Conservation (phyloP, 2,113 vertebrate genomes). For the Thymallus thymallus region DNA sequence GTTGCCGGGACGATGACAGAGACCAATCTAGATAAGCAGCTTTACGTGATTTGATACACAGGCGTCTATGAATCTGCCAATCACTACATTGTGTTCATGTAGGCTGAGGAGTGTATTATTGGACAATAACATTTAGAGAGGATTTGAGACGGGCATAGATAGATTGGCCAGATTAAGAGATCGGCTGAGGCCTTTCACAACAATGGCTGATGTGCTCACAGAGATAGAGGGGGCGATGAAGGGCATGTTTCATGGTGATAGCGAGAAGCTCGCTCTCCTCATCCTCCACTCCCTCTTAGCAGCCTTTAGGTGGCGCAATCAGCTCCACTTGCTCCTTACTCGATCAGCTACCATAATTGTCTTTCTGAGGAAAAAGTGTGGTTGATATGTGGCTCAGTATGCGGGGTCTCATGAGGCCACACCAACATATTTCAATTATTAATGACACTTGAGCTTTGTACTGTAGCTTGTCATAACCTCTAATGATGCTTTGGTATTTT, state of each 20-base stretch:
- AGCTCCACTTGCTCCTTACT: background rate
- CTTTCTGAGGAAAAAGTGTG: too few relatives aligned
- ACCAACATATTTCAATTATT: too few relatives aligned
- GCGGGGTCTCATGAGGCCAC: too few relatives aligned
- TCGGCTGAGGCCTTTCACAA: conserved; percentile 11
- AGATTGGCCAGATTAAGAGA: conserved; percentile 18
- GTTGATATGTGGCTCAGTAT: too few relatives aligned
- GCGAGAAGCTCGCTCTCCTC: background rate
- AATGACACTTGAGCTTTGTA: too few relatives aligned
- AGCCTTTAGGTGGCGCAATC: conserved; percentile 2
- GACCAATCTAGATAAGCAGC: conserved; percentile 15
- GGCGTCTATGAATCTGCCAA: background rate
- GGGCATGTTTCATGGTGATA: background rate
- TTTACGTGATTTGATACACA: conserved; percentile 22
- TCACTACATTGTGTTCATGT: conserved; percentile 16
- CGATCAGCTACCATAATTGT: too few relatives aligned
- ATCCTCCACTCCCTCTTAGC: background rate
- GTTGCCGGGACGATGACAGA: too few relatives aligned
- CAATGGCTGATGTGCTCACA: conserved; percentile 16
- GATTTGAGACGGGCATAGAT: background rate
- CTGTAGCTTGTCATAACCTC: too few relatives aligned
- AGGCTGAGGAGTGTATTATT: conserved; percentile 17
- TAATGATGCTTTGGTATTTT: too few relatives aligned
- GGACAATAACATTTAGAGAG: background rate
- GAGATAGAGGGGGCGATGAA: background rate